These are phyloP conservation scores for Platyrinchus mystaceus DNA, from an alignment of 2,797 vertebrate genomes.

Conservation along the genomic window DNA sequence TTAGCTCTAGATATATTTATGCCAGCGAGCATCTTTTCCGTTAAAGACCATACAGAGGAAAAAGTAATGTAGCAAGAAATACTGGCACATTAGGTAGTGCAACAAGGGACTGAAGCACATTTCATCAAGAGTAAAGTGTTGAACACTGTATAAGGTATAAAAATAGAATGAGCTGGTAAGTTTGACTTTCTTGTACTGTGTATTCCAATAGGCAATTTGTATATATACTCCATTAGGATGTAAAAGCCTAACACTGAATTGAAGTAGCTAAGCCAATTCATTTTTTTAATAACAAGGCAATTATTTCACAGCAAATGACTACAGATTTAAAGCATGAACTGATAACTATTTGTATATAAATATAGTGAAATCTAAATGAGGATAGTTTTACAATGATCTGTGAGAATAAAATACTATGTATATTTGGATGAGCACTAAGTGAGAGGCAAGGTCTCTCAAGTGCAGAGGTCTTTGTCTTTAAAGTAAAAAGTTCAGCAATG, in stretches of 20 bases:
- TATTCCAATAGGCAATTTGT: constrained; percentile 43
- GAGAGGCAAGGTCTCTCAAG: neutral
- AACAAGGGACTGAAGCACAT: constrained; percentile 49
- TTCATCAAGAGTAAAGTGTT: constrained; percentile 40
- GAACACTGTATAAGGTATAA: neutral
- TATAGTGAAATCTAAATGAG: constrained; percentile 7
- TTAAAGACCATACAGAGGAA: constrained; percentile 42
- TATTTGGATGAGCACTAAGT: constrained; percentile 25
- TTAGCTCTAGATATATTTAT: constrained; percentile 42
- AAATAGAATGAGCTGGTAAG: constrained; percentile 34
- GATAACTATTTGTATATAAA: neutral
- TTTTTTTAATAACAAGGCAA: constrained; percentile 34
- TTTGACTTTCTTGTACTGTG: constrained; percentile 5
- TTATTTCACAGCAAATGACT: constrained; percentile 23
- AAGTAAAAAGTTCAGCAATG: constrained; percentile 48
- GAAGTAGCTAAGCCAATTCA: constrained; percentile 21
- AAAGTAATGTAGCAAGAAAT: constrained; percentile 65
- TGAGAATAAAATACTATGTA: constrained; percentile 12
- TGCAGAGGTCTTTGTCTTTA: neutral
- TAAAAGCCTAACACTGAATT: neutral
- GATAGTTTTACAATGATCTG: constrained; percentile 4
- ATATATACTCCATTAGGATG: neutral
- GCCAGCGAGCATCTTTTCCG: constrained; percentile 21
- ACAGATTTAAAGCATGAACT: neutral
- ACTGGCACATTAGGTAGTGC: constrained; percentile 40